Base-by-base conservation (phyloP, 2,113 vertebrate species). In the Osmerus mordax region DNA sequence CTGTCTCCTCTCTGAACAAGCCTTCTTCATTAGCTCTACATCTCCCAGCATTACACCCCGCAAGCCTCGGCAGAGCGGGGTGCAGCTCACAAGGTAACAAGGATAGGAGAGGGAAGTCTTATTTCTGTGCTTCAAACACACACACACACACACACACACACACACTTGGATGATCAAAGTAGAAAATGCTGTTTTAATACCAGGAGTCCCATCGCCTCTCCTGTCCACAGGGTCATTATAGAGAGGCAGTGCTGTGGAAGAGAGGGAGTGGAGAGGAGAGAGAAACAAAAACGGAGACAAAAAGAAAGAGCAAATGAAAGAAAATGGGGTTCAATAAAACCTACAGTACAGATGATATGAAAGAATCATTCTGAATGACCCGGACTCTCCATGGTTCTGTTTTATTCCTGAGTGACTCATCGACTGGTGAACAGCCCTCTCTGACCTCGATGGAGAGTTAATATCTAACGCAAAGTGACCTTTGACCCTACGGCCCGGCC, bases 101-200 rank as follows among this genome's bases (percentile, higher is more conserved):
- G 23, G 8, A 41, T 2, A 70, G 65, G 83, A 81, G 71, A 72
- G 80, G 75, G 79, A 79, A 75, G 77, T 85, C 77, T 80, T 83
- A 85, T 89, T 88, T 87, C 79, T 78, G 71, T 29, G 70, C 78
- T 84, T 76, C 83, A 73, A 82, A 32, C 29, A 32, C 29, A 32
- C 29, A 32, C 29, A 32, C 29, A 32, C 29, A 32, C 29, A 32
- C 29, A 32, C 29, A 32, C 29, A 32, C 29, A 32, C 29, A 80
- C 77, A 78, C 73, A 84, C 81, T 76, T 74, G 65, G 28, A 72
- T 84, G 87, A 91, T 91, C 85, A 91, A 91, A 90, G 86, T 76
- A 78, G 76, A 85, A 86, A 88, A 88, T 83, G 82, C 84, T 85
- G 81, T 88, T 91, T 91, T 91, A 88, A 88, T 91, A 91, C 79